Conservation (phyloP, 2,888 invertebrate species). For the Stenodera caucasica region DNA sequence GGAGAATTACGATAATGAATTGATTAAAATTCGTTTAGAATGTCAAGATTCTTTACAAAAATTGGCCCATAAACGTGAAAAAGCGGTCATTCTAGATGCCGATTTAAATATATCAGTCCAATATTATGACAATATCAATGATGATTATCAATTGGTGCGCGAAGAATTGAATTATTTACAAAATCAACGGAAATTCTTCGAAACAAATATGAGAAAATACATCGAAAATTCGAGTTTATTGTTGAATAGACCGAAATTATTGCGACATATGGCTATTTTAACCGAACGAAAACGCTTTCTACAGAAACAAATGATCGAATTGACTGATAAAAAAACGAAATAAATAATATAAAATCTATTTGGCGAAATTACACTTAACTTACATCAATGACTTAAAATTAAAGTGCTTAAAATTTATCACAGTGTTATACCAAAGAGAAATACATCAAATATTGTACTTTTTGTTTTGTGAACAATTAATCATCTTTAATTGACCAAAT, state of each 20-base stretch:
- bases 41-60: constrained; percentile 56
- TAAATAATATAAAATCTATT: constrained; percentile 21
- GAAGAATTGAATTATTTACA: constrained; percentile 49
- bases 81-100: constrained; percentile 48
- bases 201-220: constrained; percentile 51
- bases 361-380: constrained; percentile 14
- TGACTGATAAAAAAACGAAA: background rate
- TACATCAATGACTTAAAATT: constrained; percentile 20
- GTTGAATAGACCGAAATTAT: constrained; percentile 51
- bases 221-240: constrained; percentile 55
- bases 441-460: constrained; percentile 23
- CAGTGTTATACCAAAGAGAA: constrained; percentile 19
- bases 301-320: no score
- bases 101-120: constrained; percentile 38
- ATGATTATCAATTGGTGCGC: constrained; percentile 34
- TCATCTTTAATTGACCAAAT: constrained; percentile 41
- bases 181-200: constrained; percentile 51
- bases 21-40: constrained; percentile 54
- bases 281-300: no score
- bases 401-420: constrained; percentile 13
- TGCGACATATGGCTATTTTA: constrained; percentile 57
- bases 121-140: constrained; percentile 30
- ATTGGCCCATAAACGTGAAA: constrained; percentile 58
- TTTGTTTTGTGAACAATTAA: constrained; percentile 8
- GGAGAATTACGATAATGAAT: constrained; percentile 58